Base-by-base conservation (phyloP, 2,888 invertebrate species). In the Noctua pronuba region DNA sequence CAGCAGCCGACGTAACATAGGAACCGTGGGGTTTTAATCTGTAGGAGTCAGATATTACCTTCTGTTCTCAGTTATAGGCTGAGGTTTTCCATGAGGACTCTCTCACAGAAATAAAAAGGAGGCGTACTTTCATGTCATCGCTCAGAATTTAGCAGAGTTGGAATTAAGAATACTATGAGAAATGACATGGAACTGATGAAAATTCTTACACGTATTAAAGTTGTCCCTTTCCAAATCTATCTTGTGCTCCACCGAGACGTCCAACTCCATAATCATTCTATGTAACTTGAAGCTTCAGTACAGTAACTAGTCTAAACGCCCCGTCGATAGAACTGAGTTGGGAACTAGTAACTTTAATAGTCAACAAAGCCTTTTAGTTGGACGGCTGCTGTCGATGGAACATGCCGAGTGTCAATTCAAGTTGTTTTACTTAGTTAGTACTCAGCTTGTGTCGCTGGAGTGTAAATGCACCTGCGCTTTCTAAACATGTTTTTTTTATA, bases 391-490 rank as follows among this genome's bases (percentile, higher is more conserved):
- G 67, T 71, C 77, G 74, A 73, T 79, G 58, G 64, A 84, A 86
- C 75, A 85, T 86, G 55, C 46, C 16, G 58, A 86, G 62, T 67
- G 83, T 73, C 81, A 81, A 77, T 87, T 75, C 67, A 80, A 84
- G 83, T 88, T 82, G 73, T 74, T 81, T 84, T 62, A 80, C 78
- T 79, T 83, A 49, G 77, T 77, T 86, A 85, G 79, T 80, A 85
- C 70, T 87, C 83, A 69, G n/a, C 38, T 28, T 31, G 49, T 82
- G 71, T 64, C 28, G 46, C 18, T 38, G 35, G 64, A 58, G 28
- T 38, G 44, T 31, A 41, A 31, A 18, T 21, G 52, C 49, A 64
- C 38, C 60, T 60, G 52, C 6, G 44, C 16, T 58, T 1, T 18
- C 31, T 41, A 60, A 18, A 18, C 55, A 24, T 49, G 1, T n/a